phyloP scores from a whole-genome alignment of 1,140 invertebrate genomes.

The Ceratina calcarata region DNA sequence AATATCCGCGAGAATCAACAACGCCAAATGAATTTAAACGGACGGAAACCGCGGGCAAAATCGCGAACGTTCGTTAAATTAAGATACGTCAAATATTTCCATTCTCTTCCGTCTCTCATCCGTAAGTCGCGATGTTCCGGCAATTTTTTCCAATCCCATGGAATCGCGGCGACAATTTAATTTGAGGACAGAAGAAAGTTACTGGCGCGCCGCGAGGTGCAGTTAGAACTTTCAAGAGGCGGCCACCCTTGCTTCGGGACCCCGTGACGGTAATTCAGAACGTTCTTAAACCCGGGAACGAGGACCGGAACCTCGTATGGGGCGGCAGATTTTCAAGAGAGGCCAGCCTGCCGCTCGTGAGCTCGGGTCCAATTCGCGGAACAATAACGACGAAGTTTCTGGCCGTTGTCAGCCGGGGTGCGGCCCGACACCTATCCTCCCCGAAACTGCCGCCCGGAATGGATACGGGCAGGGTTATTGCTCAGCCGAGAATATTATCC shows the following conservation, averaged over 20 bases:
- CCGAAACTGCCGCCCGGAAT: conserved; percentile 45
- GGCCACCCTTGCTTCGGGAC: not conserved
- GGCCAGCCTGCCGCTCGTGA: conserved; percentile 27
- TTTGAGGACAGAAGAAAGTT: conserved; percentile 2
- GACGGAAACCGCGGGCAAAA: not conserved
- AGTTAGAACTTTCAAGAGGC: conserved; percentile 1
- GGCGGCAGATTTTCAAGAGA: conserved; percentile 38
- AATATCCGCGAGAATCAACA: conserved; percentile 16
- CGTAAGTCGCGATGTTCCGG: not conserved
- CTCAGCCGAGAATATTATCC: conserved; percentile 38
- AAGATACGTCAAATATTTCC: conserved; percentile 19
- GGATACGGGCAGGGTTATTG: conserved; percentile 39
- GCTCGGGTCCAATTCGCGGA: conserved; percentile 61
- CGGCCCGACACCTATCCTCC: not conserved
- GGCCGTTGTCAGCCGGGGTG: conserved; percentile 27
- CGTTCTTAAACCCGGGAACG: conserved; percentile 8
- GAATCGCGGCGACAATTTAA: conserved; percentile 19
- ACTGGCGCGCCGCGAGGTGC: not conserved
- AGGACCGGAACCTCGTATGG: conserved; percentile 30
- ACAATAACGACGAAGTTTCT: conserved; percentile 57
- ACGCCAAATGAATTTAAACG: conserved; percentile 17
- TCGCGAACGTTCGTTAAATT: conserved; percentile 13
- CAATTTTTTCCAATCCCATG: conserved; percentile 11
- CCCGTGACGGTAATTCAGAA: conserved; percentile 38
- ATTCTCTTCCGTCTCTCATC: too few species aligned